phyloP scores from a whole-genome alignment of 2,888 invertebrate species.

The Drosophila melanocephala region DNA sequence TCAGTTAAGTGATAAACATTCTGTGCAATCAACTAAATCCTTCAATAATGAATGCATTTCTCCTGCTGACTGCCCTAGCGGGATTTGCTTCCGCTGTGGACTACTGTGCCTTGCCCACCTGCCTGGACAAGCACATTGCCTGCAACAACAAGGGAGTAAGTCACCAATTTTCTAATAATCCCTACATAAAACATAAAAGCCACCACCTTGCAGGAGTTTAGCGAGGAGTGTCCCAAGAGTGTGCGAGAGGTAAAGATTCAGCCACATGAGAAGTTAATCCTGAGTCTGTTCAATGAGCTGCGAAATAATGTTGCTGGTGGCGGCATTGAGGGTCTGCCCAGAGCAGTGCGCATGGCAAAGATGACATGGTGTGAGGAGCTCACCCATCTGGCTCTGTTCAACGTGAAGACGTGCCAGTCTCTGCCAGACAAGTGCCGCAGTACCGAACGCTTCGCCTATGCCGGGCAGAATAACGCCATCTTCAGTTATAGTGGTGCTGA shows the following conservation, averaged over 20 bases:
- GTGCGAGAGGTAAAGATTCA: slow-evolving; percentile 41
- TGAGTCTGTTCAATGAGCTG: slow-evolving; percentile 56
- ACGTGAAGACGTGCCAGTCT: slow-evolving; percentile 65
- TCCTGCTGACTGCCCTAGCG: slow-evolving; percentile 4
- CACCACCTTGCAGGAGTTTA: slow-evolving; percentile 41
- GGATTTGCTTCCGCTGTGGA: slow-evolving; percentile 41
- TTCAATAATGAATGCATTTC: slow-evolving; percentile 19
- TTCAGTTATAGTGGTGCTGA: slow-evolving; percentile 65
- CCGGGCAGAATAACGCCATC: slow-evolving; percentile 64
- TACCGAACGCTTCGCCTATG: slow-evolving; percentile 64
- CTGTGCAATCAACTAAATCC: neutral
- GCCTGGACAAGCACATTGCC: slow-evolving; percentile 65
- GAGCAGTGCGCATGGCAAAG: slow-evolving; percentile 66
- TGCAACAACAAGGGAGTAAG: slow-evolving; percentile 67
- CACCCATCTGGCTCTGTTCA: slow-evolving; percentile 49
- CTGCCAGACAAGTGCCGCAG: slow-evolving; percentile 63
- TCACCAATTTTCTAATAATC: too few species aligned
- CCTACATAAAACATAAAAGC: too few species aligned
- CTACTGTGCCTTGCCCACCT: slow-evolving; percentile 63
- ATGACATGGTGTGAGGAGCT: slow-evolving; percentile 68
- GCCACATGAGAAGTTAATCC: slow-evolving; percentile 50
- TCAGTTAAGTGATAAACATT: slow-evolving; percentile 16
- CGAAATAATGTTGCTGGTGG: slow-evolving; percentile 60
- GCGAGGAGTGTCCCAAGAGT: slow-evolving; percentile 52
- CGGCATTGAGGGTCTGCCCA: slow-evolving; percentile 47